These are phyloP conservation scores for Apostichopus parvimensis DNA, from an alignment of 35 echinoderm and acorn worm genomes.

Conservation along the genomic window DNA sequence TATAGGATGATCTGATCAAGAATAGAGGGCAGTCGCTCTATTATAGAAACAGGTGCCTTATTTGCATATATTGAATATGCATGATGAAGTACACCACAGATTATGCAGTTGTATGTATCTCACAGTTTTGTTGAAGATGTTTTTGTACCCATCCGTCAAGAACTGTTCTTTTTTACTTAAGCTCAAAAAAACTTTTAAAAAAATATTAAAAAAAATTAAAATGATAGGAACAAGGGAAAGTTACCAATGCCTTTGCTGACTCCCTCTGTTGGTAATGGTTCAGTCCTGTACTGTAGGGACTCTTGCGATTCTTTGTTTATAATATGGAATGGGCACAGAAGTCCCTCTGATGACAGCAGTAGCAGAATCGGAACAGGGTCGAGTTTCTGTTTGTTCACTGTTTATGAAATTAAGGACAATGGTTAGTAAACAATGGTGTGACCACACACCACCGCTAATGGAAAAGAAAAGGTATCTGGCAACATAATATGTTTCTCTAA, in stretches of 20 bases:
- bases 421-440: background rate
- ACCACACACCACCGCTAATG: no score
- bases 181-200: background rate
- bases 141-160: no score
- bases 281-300: slow-evolving; percentile 47
- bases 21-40: no score
- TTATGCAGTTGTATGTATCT: no score
- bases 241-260: slow-evolving; percentile 56
- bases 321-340: slow-evolving; percentile 89
- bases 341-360: slow-evolving; percentile 88
- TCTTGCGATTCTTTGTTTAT: slow-evolving; percentile 65
- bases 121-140: no score
- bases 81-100: no score
- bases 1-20: no score
- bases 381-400: slow-evolving; percentile 43
- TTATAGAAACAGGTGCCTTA: no score
- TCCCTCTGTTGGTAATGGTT: slow-evolving; percentile 75
- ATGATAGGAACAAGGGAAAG: no score
- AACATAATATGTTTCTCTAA: no score
- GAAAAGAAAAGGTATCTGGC: no score
- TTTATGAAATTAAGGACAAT: background rate
- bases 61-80: no score
- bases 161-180: background rate
- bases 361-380: slow-evolving; percentile 65
- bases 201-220: background rate